These are phyloP conservation scores for Vireo altiloquus DNA, from an alignment of 2,113 vertebrate genomes.

Conservation along the genomic window DNA sequence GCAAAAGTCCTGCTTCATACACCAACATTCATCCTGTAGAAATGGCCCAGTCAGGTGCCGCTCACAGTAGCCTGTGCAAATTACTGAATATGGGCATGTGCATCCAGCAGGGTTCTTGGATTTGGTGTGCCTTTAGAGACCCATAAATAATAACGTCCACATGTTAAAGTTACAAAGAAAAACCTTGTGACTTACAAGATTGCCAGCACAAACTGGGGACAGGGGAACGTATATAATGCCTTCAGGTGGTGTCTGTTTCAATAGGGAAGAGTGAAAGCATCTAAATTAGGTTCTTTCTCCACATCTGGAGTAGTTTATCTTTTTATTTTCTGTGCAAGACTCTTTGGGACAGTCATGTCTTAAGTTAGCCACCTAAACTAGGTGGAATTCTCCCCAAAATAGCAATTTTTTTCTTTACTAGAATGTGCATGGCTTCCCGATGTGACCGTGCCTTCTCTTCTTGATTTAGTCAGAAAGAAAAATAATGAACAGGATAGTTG, in stretches of 20 bases:
- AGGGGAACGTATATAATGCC: neutral
- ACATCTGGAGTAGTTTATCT: neutral
- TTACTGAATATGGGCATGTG: neutral
- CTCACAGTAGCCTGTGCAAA: neutral
- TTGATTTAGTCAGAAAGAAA: neutral
- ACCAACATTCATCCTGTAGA: neutral
- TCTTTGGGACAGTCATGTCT: neutral
- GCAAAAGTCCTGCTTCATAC: neutral
- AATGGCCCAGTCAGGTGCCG: neutral
- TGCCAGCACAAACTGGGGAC: neutral
- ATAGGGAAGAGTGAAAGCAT: neutral
- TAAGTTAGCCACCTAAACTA: neutral
- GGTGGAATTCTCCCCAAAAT: neutral
- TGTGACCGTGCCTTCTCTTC: neutral
- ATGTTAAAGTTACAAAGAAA: neutral
- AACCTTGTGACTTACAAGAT: neutral
- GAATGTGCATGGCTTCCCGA: neutral
- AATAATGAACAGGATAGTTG: neutral
- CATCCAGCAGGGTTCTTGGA: neutral
- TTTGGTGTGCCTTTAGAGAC: neutral
- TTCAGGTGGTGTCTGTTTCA: neutral
- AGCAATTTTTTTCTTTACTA: neutral
- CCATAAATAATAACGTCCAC: neutral
- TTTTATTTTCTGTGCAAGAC: neutral
- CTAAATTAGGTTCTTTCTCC: neutral